A percentile compares a stretch with the other conserved stretches of the same genome.
Evolutionary conservation across 2,113 vertebrate species (phyloP).

Genomic region (Scytalopus superciliaris): DNA sequence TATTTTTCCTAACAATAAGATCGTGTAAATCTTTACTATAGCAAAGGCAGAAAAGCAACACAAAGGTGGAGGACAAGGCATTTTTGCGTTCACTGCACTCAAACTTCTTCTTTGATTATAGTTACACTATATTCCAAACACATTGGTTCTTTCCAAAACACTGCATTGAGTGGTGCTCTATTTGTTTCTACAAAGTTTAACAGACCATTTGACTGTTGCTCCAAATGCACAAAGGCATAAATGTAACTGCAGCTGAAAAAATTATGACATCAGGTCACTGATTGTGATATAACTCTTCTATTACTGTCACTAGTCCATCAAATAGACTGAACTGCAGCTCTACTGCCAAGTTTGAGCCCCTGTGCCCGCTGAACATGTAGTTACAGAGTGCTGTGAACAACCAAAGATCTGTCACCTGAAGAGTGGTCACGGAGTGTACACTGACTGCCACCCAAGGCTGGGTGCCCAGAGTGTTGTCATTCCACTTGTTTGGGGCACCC

Average conservation of each 20-base stretch:
- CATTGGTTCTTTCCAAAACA: not conserved
- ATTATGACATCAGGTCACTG: not conserved
- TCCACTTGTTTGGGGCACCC: not conserved
- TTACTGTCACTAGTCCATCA: not conserved
- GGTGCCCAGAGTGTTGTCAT: fast-evolving
- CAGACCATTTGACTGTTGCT: not conserved
- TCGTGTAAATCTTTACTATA: not conserved
- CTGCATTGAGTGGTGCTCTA: not conserved
- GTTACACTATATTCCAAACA: not conserved
- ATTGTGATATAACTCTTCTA: not conserved
- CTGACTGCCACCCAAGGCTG: not conserved
- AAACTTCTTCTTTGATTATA: not conserved
- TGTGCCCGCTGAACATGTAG: not conserved
- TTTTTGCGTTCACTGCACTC: not conserved
- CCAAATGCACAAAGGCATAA: not conserved
- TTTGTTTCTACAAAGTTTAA: not conserved
- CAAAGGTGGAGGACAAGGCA: not conserved
- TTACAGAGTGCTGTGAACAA: not conserved
- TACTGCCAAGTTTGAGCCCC: not conserved
- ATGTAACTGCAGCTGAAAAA: not conserved
- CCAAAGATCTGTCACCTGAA: too few relatives aligned
- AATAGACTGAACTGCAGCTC: not conserved
- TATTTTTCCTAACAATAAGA: not conserved
- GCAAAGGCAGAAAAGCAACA: not conserved
- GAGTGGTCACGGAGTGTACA: fast-evolving